These are phyloP conservation scores for Carabus problematicus DNA, from an alignment of 2,888 invertebrate genomes.

Conservation along the genomic window DNA sequence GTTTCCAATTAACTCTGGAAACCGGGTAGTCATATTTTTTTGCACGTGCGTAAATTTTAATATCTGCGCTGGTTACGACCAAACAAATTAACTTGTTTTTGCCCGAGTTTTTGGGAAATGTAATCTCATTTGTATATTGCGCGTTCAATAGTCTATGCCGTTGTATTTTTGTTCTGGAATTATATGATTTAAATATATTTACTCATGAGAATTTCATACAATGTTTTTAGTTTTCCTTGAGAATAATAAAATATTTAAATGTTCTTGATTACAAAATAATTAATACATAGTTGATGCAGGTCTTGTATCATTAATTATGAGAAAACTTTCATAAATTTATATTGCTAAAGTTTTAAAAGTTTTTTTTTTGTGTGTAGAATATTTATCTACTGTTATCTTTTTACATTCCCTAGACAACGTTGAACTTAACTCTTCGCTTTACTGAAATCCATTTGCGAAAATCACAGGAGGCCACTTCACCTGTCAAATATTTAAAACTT, in stretches of 20 bases:
- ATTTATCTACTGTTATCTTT: slow-evolving; percentile 27
- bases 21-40: not conserved
- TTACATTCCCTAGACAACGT: slow-evolving; percentile 9
- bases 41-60: not conserved
- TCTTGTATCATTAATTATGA: too few relatives aligned
- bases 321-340: too few relatives aligned
- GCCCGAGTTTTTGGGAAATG: slow-evolving; percentile 15
- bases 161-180: too few relatives aligned
- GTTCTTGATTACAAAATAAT: too few relatives aligned
- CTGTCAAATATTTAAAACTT: slow-evolving; percentile 38
- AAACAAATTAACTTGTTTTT: not conserved
- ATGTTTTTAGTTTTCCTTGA: too few relatives aligned
- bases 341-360: not conserved
- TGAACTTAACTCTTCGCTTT: slow-evolving; percentile 31
- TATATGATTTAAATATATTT: too few relatives aligned
- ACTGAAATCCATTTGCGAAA: slow-evolving; percentile 32
- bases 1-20: slow-evolving; percentile 14
- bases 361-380: not conserved
- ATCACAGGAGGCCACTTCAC: slow-evolving; percentile 35
- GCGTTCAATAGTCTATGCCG: too few relatives aligned
- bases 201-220: too few relatives aligned
- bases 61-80: not conserved
- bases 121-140: too few relatives aligned
- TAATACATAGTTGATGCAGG: too few relatives aligned
- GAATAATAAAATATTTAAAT: too few relatives aligned